phyloP scores from a whole-genome alignment of 2,113 vertebrate species.

The Rhabdornis inornatus region DNA sequence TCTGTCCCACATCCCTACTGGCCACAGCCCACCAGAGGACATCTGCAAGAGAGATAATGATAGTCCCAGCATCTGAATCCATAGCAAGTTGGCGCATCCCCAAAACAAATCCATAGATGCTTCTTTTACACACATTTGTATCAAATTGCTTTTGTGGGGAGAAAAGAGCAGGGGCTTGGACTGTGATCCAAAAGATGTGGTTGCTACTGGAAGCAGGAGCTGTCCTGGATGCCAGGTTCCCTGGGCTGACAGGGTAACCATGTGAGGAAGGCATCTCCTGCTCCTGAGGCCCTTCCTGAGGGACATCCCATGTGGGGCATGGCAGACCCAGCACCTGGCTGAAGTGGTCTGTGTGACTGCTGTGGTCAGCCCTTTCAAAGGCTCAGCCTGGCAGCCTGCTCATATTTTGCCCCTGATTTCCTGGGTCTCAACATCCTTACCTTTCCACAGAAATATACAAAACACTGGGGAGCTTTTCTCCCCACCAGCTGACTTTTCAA shows the following conservation, averaged over 20 bases:
- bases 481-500: background rate
- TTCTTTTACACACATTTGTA: background rate
- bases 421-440: background rate
- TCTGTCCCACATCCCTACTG: background rate
- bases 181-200: background rate
- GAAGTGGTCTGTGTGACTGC: background rate
- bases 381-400: background rate
- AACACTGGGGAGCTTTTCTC: background rate
- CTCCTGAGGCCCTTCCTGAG: background rate
- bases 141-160: background rate
- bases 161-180: background rate
- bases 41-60: background rate
- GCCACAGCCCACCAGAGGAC: background rate
- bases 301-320: fast-evolving
- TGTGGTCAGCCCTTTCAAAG: background rate
- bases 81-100: background rate
- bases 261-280: fast-evolving
- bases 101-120: background rate
- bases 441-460: background rate
- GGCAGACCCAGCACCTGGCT: background rate
- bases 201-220: fast-evolving
- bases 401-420: background rate
- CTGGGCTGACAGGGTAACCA: background rate
- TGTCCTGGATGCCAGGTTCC: background rate
- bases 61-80: background rate